Conservation (phyloP, 2,888 invertebrate genomes). For the Trilocha varians region DNA sequence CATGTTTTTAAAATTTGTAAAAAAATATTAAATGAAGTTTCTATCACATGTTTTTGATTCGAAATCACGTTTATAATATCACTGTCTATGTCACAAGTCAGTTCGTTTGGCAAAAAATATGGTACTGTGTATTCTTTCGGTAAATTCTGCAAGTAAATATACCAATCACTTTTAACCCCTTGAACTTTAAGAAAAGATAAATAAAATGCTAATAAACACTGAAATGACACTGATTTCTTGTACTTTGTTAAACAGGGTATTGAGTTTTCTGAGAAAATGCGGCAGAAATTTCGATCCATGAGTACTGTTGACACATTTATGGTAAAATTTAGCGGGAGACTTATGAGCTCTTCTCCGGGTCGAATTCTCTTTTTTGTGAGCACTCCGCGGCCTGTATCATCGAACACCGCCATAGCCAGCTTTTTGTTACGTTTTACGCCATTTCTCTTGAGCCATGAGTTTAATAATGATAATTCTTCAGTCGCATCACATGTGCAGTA, state of each 20-base stretch:
- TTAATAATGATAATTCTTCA: conserved; percentile 56
- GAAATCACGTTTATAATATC: conserved; percentile 68
- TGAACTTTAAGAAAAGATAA: conserved; percentile 78
- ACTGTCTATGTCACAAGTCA: conserved; percentile 70
- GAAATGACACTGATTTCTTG: conserved; percentile 71
- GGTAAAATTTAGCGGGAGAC: conserved; percentile 73
- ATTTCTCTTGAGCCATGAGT: conserved; percentile 66
- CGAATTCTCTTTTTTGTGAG: conserved; percentile 72
- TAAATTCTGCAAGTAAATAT: conserved; percentile 78
- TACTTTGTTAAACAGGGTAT: conserved; percentile 53
- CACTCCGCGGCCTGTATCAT: conserved; percentile 82
- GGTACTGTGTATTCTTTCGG: conserved; percentile 79
- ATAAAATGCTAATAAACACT: conserved; percentile 83
- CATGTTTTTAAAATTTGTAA: conserved; percentile 45
- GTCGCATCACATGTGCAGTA: conserved; percentile 45
- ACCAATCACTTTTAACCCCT: conserved; percentile 69
- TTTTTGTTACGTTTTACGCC: conserved; percentile 73
- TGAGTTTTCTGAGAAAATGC: conserved; percentile 50
- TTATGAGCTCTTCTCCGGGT: conserved; percentile 74
- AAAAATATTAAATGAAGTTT: conserved; percentile 56
- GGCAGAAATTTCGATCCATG: conserved; percentile 67
- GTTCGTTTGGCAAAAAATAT: conserved; percentile 75
- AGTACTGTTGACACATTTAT: conserved; percentile 74
- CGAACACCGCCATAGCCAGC: conserved; percentile 73
- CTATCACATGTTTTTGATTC: conserved; percentile 65